Percentiles rank a stretch among this genome's conserved stretches.
Evolutionary conservation across 23 tunicate genomes (phyloP).

Genomic region (Ascidia mentula): DNA sequence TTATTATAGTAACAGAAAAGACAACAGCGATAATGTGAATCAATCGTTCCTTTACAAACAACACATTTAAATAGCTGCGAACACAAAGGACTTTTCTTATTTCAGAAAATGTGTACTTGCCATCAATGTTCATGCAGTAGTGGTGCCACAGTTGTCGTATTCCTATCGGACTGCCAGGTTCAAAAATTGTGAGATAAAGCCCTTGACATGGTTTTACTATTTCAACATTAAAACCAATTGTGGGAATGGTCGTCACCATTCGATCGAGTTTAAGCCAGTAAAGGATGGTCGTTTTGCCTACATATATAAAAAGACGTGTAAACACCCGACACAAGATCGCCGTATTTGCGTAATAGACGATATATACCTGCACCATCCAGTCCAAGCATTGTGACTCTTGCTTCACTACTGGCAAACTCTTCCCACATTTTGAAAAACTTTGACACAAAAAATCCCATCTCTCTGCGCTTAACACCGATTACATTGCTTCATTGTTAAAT

Average conservation of each 20-base stretch:
- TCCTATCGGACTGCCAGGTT: slow-evolving; percentile 40
- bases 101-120: too few relatives aligned
- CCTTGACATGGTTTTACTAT: slow-evolving; percentile 71
- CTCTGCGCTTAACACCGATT: not conserved
- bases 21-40: too few relatives aligned
- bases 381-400: slow-evolving; percentile 59
- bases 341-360: not conserved
- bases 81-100: not conserved
- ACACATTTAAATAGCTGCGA: not conserved
- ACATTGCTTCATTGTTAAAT: not conserved
- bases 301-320: not conserved
- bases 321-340: not conserved
- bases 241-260: slow-evolving; percentile 60
- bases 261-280: slow-evolving; percentile 52
- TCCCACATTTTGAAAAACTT: slow-evolving; percentile 34
- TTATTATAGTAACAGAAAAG: not conserved
- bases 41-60: not conserved
- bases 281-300: slow-evolving; percentile 63
- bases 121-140: slow-evolving; percentile 41
- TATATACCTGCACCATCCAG: slow-evolving; percentile 78
- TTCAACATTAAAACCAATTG: slow-evolving; percentile 77
- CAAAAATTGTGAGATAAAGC: slow-evolving; percentile 39
- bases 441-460: slow-evolving; percentile 57
- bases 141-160: slow-evolving; percentile 45
- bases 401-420: slow-evolving; percentile 29